Base-by-base conservation (phyloP, 30 jellyfish, hydroid and myxozoan genomes). In the Hydractinia symbiolongicarpus region DNA sequence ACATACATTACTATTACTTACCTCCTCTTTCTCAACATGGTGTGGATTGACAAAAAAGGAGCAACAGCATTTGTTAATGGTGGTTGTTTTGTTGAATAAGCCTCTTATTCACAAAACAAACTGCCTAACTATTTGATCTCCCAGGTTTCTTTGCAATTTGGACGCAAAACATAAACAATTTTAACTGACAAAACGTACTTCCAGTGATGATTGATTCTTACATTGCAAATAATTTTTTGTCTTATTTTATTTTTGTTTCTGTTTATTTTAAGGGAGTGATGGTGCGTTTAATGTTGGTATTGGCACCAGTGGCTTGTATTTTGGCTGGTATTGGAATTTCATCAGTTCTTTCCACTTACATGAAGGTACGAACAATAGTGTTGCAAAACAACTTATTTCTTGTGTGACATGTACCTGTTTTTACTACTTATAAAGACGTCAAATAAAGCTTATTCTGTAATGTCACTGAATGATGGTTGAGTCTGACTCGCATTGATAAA, bases 281-380 rank as follows among this genome's bases (percentile, higher is more conserved):
- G 97, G 97, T 91, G 5, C 97, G 97, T 82, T 66, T 91, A 70
- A 91, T 91, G 97, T 75, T 91, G 84, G 97, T 91, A n/a, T 71
- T 91, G 84, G 97, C 97, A 19, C 97, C 97, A 50, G 97, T 91
- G 61, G 97, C 97, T 17, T 91, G 97, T 79, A 84, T 91, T 40
- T 74, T 91, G 7, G 88, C 97, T 76, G 97, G 97, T 50, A 91
- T 91, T 82, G 97, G 97, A 1, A 89, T 94, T 20, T 94, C 99
- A 21, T 94, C 96, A 16, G 93, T 88, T 19, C 74, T 94, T 50
- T 15, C 94, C 40, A 91, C 97, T 55, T 91, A 91, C 86, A 91
- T 91, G 97, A 91, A 91, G 97, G 97, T 91, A 86, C 2, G 44
- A 30, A 30, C 44, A 30, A 30, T 30, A 30, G 5, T 13, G 21